Percentiles rank a stretch among this genome's conserved stretches.
Evolutionary conservation across 1,140 invertebrate species (phyloP).

Genomic region (Calephelis virginiensis): DNA sequence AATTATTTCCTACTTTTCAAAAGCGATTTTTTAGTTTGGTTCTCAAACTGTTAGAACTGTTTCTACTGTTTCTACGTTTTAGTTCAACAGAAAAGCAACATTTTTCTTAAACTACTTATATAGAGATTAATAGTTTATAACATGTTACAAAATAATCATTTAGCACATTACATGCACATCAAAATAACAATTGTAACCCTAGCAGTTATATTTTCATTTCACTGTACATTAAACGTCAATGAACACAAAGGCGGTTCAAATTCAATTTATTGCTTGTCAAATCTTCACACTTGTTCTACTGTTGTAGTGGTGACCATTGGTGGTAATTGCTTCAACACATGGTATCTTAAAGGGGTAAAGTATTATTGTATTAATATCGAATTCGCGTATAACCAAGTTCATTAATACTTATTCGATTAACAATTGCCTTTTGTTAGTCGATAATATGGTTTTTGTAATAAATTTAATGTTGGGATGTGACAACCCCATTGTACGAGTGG

Average conservation of each 20-base stretch:
- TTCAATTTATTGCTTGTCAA: constrained; percentile 72
- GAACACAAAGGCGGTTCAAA: constrained; percentile 57
- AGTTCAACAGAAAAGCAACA: too few relatives aligned
- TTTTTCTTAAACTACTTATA: too few relatives aligned
- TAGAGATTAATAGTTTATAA: constrained; percentile 30
- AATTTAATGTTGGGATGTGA: too few relatives aligned
- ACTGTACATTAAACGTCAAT: constrained; percentile 57
- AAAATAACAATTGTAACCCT: constrained; percentile 16
- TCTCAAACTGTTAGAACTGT: too few relatives aligned
- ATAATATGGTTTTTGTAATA: too few relatives aligned
- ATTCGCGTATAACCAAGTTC: background rate
- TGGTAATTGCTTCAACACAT: constrained; percentile 68
- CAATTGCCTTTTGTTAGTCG: too few relatives aligned
- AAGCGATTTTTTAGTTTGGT: too few relatives aligned
- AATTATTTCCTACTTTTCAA: too few relatives aligned
- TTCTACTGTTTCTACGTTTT: too few relatives aligned
- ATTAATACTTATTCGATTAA: constrained; percentile 7
- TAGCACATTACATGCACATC: background rate
- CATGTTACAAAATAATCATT: constrained; percentile 1
- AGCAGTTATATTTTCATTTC: constrained; percentile 46
- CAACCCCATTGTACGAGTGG: too few relatives aligned
- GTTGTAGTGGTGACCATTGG: constrained; percentile 52
- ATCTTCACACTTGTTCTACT: constrained; percentile 57
- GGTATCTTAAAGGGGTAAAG: constrained; percentile 61
- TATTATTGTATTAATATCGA: constrained; percentile 15